phyloP scores from a whole-genome alignment of 2,113 vertebrate species.

The Dasyprocta punctata region DNA sequence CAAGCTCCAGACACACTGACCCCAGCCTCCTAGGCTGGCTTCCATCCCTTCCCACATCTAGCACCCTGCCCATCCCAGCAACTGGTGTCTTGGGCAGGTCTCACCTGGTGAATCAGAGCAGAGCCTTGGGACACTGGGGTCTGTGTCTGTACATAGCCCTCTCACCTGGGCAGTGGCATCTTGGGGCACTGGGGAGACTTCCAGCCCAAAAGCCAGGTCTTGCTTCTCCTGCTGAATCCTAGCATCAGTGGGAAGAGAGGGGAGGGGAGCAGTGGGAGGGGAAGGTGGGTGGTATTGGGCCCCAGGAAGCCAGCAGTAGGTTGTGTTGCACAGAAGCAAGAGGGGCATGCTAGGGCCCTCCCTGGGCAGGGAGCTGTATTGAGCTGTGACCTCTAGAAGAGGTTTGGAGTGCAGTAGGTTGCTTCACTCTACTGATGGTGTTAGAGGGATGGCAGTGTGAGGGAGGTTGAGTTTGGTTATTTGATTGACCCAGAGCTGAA shows the following conservation, averaged over 20 bases:
- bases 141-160: slow-evolving; percentile 58
- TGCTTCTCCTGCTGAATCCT: background rate
- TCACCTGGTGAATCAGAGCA: background rate
- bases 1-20: background rate
- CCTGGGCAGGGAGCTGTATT: background rate
- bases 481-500: background rate
- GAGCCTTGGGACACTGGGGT: background rate
- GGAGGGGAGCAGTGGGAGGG: background rate
- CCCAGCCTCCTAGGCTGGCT: background rate
- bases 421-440: background rate
- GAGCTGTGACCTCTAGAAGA: background rate
- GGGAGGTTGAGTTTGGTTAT: background rate
- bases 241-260: background rate
- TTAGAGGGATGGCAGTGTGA: background rate
- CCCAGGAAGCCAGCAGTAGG: background rate
- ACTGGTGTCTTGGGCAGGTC: background rate
- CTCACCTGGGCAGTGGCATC: slow-evolving; percentile 51
- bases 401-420: background rate
- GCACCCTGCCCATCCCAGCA: background rate
- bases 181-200: background rate
- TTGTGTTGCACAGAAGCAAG: background rate
- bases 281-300: background rate
- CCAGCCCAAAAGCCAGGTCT: background rate
- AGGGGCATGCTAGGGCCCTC: background rate
- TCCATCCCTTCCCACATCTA: background rate